Base-by-base conservation (phyloP, 2,797 vertebrate species). In the Amblyraja radiata region DNA sequence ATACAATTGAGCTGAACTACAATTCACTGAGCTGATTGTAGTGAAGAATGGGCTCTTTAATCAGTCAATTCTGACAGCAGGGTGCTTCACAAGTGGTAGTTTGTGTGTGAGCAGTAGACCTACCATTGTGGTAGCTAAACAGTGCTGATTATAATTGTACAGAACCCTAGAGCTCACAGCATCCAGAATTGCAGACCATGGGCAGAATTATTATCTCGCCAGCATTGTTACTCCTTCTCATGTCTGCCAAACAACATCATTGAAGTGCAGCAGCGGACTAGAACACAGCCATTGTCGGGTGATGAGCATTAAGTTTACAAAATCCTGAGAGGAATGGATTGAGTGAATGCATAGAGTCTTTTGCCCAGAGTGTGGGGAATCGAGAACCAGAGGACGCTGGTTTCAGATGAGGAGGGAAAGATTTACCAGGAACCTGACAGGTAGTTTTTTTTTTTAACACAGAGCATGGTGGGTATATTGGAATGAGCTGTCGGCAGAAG, bases 31-130 rank as follows among this genome's bases (percentile, higher is more conserved):
- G 84, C n/a, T 68, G 84, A 88, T 88, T 88, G 84, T 88, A 68
- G 61, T 88, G 61, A 88, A 88, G 84, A 88, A 88, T 88, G 84
- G 84, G 84, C 63, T 88, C 84, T 88, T 88, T 88, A 88, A 88
- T 88, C 84, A 88, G 84, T 88, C 84, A 88, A 63, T 88, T 68
- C 84, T 88, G 84, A 88, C 63, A 68, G 61, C 46, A n/a, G 84
- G 84, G n/a, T 68, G 61, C 84, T 68, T 88, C 61, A 88, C 84
- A 88, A 88, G 61, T 65, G 84, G 84, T 63, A 68, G 61, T 88
- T 88, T 88, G 84, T 88, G 84, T 88, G 84, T 88, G n/a, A 88
- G 65, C 84, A 65, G 84, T n/a, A 68, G 84, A 68, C 84, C 68
- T 65, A 88, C n/a, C 84, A 88, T 88, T 88, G 84, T 88, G 32